phyloP scores from a whole-genome alignment of 2,888 invertebrate genomes.

The Catocala fraxini region DNA sequence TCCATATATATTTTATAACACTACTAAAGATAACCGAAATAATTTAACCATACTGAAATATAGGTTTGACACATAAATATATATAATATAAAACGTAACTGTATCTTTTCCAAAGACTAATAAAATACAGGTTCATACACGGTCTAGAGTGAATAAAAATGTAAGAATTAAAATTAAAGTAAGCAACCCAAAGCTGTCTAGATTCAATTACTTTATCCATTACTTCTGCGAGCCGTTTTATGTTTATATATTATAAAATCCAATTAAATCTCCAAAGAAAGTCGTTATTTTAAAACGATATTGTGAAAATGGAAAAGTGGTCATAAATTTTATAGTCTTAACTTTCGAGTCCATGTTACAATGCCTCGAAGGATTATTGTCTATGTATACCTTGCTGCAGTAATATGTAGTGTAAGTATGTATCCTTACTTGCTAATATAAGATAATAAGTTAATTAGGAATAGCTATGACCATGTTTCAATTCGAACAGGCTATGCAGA shows the following conservation, averaged over 20 bases:
- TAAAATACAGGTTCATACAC: too few species aligned
- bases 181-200: too few species aligned
- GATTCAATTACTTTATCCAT: conserved; percentile 17
- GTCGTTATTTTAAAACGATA: conserved; percentile 3
- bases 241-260: conserved; percentile 9
- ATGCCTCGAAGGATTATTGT: conserved; percentile 1
- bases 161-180: not conserved
- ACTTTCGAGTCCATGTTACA: not conserved
- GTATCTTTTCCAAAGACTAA: too few species aligned
- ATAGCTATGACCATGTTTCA: conserved; percentile 3
- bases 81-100: too few species aligned
- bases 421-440: not conserved
- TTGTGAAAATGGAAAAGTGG: not conserved
- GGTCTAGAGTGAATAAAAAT: too few species aligned
- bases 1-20: too few species aligned
- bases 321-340: not conserved
- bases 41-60: too few species aligned
- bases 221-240: conserved; percentile 5
- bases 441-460: not conserved
- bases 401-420: conserved; percentile 17
- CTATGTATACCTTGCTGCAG: conserved; percentile 6
- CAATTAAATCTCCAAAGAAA: conserved; percentile 13
- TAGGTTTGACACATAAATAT: too few species aligned
- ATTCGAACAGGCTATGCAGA: conserved; percentile 27
- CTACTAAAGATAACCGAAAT: too few species aligned